Conservation (phyloP, 2,113 vertebrate species). For the Dromiciops gliroides region DNA sequence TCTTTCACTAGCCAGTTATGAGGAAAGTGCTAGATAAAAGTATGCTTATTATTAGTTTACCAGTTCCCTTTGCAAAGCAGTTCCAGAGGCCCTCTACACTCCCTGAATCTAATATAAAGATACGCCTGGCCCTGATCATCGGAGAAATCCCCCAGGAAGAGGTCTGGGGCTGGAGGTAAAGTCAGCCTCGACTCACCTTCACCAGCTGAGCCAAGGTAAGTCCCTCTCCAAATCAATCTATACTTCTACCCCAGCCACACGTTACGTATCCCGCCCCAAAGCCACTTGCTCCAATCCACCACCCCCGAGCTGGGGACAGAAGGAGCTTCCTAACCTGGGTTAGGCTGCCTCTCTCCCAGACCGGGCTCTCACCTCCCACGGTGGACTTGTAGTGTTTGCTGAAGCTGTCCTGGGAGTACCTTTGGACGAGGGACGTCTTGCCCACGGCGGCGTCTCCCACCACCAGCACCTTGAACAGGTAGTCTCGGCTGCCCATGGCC, state of each 20-base stretch:
- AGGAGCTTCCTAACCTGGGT: background rate
- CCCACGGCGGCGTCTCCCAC: slow-evolving; percentile 90
- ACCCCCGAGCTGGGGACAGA: background rate
- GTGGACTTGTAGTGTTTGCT: slow-evolving; percentile 91
- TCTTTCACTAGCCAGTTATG: background rate
- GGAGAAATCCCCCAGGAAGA: background rate
- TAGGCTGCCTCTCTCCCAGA: background rate
- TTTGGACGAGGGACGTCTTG: slow-evolving; percentile 90
- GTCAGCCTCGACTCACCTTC: background rate
- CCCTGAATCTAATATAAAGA: background rate
- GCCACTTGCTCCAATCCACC: background rate
- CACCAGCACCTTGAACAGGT: slow-evolving; percentile 91
- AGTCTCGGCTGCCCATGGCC: slow-evolving; percentile 84
- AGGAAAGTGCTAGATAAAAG: background rate
- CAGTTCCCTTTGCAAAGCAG: background rate
- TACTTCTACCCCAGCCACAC: background rate
- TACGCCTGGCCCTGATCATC: background rate
- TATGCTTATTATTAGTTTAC: background rate
- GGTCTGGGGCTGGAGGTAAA: background rate
- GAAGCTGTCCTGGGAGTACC: slow-evolving; percentile 90
- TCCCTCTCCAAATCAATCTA: background rate
- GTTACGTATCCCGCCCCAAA: background rate
- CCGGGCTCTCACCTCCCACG: slow-evolving; percentile 87
- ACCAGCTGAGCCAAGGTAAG: too few relatives aligned
- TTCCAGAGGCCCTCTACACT: background rate